Percentiles rank a stretch among this genome's conserved stretches.
Conservation (phyloP, 2,113 vertebrate species). For the Aldabrachelys gigantea region DNA sequence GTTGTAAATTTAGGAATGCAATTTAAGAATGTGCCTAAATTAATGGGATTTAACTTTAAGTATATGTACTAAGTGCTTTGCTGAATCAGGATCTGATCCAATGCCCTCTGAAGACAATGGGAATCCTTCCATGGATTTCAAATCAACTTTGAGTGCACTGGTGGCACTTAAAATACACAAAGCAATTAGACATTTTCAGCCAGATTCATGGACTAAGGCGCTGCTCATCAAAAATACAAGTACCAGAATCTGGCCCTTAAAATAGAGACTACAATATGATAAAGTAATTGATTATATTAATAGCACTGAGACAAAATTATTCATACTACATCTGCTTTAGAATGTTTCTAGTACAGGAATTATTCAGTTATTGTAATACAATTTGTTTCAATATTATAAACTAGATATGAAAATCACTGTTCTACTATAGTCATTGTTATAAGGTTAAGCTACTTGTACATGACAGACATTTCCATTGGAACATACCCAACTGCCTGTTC, state of each 20-base stretch:
- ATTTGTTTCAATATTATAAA: constrained; percentile 11
- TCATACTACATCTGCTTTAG: neutral
- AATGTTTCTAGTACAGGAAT: neutral
- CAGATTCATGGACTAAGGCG: neutral
- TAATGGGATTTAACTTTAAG: neutral
- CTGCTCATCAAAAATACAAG: neutral
- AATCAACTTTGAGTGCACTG: neutral
- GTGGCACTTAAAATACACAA: neutral
- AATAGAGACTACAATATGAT: neutral
- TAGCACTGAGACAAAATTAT: neutral
- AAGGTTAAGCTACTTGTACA: constrained; percentile 16
- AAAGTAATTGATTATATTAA: constrained; percentile 2
- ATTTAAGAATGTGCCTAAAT: neutral
- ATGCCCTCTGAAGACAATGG: neutral
- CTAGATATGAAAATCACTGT: constrained; percentile 5
- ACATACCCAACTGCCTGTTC: constrained; percentile 9
- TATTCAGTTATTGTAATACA: neutral
- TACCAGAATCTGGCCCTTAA: neutral
- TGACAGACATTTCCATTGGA: constrained; percentile 31
- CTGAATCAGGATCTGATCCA: neutral
- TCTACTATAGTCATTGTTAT: neutral
- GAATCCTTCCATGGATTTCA: neutral
- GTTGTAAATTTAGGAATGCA: neutral
- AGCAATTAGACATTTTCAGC: neutral
- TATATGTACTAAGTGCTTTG: rapidly evolving